Percentiles rank a stretch among this genome's conserved stretches.
Conservation (phyloP, 2,888 invertebrate species). For the Exephanes ischioxanthus region DNA sequence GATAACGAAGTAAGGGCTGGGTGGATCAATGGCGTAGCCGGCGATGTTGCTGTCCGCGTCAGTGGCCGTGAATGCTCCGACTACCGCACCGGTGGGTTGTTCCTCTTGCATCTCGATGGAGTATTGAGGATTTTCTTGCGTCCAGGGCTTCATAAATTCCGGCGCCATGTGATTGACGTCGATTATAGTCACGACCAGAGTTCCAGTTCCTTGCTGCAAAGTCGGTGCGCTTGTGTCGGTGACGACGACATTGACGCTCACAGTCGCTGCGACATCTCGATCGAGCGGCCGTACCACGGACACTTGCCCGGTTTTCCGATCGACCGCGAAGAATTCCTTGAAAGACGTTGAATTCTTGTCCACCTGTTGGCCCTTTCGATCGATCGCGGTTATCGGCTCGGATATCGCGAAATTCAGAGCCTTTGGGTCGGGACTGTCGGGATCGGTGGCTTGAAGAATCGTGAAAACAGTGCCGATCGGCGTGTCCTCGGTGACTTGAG, state of each 20-base stretch:
- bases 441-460: slow-evolving; percentile 91
- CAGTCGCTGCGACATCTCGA: slow-evolving; percentile 90
- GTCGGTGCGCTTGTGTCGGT: slow-evolving; percentile 93
- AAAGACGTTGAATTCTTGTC: slow-evolving; percentile 81
- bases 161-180: slow-evolving; percentile 88
- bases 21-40: slow-evolving; percentile 90
- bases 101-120: slow-evolving; percentile 92
- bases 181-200: slow-evolving; percentile 87
- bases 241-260: slow-evolving; percentile 92
- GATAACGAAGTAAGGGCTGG: slow-evolving; percentile 92
- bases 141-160: slow-evolving; percentile 90
- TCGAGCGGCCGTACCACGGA: slow-evolving; percentile 88
- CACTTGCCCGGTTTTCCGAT: slow-evolving; percentile 88
- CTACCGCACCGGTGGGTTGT: slow-evolving; percentile 91
- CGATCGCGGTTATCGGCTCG: slow-evolving; percentile 91
- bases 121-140: slow-evolving; percentile 88
- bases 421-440: slow-evolving; percentile 90
- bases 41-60: slow-evolving; percentile 94
- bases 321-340: slow-evolving; percentile 89
- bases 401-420: slow-evolving; percentile 89
- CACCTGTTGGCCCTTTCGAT: slow-evolving; percentile 93
- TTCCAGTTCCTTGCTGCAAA: slow-evolving; percentile 91
- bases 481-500: slow-evolving; percentile 93
- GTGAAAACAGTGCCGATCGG: slow-evolving; percentile 90
- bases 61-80: slow-evolving; percentile 91